Percentiles rank a stretch among this genome's conserved stretches.
phyloP scores from a whole-genome alignment of 1,140 invertebrate genomes.

The Heliconius hewitsoni region DNA sequence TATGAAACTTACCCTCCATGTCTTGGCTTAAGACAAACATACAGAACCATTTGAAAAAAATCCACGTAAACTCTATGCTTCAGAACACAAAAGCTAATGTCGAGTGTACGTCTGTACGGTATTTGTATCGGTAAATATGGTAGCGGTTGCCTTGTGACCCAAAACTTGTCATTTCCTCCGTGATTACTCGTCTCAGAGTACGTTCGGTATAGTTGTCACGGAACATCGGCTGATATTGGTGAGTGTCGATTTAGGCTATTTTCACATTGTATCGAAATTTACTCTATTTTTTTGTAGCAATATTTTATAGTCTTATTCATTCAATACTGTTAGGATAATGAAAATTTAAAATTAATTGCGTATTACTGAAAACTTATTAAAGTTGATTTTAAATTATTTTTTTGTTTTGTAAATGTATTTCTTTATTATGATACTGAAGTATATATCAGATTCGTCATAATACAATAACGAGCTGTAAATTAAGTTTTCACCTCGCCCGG shows the following conservation, averaged over 20 bases:
- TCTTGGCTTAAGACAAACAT: constrained; percentile 50
- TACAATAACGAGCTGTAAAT: constrained; percentile 35
- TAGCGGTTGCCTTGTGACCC: constrained; percentile 54
- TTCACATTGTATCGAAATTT: constrained; percentile 42
- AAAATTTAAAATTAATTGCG: no score
- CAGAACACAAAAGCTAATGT: constrained; percentile 43
- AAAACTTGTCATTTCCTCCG: constrained; percentile 75
- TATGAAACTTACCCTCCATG: constrained; percentile 68
- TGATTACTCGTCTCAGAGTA: constrained; percentile 69
- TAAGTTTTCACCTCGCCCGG: constrained; percentile 30
- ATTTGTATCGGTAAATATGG: constrained; percentile 33
- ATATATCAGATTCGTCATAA: constrained; percentile 15
- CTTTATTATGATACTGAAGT: constrained; percentile 7
- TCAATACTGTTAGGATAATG: background rate
- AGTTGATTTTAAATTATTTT: background rate
- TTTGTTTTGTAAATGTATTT: background rate
- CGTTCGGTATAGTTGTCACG: constrained; percentile 61
- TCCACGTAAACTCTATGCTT: constrained; percentile 16
- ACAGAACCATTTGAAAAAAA: constrained; percentile 34
- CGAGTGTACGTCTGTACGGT: background rate
- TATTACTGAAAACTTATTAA: background rate
- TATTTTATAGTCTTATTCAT: background rate
- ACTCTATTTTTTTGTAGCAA: background rate
- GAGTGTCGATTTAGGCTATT: constrained; percentile 58
- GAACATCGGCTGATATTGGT: constrained; percentile 67